phyloP scores from a whole-genome alignment of 2,888 invertebrate genomes.

The Gryllus longicercus region DNA sequence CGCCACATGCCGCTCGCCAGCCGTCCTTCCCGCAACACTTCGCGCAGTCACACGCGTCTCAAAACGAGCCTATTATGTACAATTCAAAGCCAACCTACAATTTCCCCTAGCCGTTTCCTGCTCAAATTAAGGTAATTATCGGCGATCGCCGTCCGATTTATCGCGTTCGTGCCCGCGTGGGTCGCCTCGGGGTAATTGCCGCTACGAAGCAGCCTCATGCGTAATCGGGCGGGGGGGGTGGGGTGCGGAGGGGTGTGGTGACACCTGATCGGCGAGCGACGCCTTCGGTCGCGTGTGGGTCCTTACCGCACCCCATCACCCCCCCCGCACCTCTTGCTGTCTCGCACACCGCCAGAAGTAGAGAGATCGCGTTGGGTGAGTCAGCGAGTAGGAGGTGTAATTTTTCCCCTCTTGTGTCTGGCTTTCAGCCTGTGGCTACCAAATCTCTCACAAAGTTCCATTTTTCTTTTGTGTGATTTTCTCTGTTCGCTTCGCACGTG shows the following conservation, averaged over 20 bases:
- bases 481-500: no score
- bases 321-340: no score
- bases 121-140: constrained; percentile 4
- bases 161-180: not conserved
- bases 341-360: no score
- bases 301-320: no score
- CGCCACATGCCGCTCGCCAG: not conserved
- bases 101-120: not conserved
- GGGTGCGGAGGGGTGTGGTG: not conserved
- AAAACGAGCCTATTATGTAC: not conserved
- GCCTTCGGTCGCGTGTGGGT: no score
- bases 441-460: no score
- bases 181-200: not conserved
- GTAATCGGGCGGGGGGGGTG: not conserved
- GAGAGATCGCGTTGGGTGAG: no score
- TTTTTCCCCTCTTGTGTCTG: no score
- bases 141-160: not conserved
- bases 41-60: not conserved
- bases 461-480: no score
- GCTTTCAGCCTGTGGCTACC: no score
- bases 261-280: no score
- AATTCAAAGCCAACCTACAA: not conserved
- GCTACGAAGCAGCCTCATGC: not conserved
- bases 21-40: not conserved
- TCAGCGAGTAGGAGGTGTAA: no score